These are phyloP conservation scores for Hypotaenidia okinawae DNA, from an alignment of 2,797 vertebrate species.

Conservation along the genomic window DNA sequence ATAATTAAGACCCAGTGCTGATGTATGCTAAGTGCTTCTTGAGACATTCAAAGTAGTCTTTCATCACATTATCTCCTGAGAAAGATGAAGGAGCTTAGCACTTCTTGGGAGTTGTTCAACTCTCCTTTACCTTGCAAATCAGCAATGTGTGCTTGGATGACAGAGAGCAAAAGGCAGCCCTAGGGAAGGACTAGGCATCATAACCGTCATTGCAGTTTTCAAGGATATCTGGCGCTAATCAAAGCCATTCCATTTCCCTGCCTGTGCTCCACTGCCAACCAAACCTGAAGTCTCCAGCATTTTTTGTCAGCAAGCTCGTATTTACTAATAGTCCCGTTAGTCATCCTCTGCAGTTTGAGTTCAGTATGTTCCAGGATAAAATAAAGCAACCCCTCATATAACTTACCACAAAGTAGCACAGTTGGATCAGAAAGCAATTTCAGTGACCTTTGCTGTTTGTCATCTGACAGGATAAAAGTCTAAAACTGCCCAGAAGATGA, in stretches of 20 bases:
- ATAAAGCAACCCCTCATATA: constrained; percentile 42
- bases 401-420: constrained; percentile 41
- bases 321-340: constrained; percentile 36
- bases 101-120: background rate
- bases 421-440: constrained; percentile 62
- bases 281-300: background rate
- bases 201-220: background rate
- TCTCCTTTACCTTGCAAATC: background rate
- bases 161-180: background rate
- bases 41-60: background rate
- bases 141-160: background rate
- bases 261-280: background rate
- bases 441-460: constrained; percentile 68
- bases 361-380: constrained; percentile 55
- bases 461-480: constrained; percentile 73
- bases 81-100: background rate
- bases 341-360: constrained; percentile 42
- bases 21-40: background rate
- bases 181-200: background rate
- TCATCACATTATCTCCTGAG: background rate
- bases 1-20: background rate
- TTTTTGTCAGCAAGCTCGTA: background rate
- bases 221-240: background rate
- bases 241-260: background rate
- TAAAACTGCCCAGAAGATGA: constrained; percentile 74